Percentiles rank a stretch among this genome's conserved stretches.
Evolutionary conservation across 2,113 vertebrate species (phyloP).

Genomic region (Pungitius pungitius): DNA sequence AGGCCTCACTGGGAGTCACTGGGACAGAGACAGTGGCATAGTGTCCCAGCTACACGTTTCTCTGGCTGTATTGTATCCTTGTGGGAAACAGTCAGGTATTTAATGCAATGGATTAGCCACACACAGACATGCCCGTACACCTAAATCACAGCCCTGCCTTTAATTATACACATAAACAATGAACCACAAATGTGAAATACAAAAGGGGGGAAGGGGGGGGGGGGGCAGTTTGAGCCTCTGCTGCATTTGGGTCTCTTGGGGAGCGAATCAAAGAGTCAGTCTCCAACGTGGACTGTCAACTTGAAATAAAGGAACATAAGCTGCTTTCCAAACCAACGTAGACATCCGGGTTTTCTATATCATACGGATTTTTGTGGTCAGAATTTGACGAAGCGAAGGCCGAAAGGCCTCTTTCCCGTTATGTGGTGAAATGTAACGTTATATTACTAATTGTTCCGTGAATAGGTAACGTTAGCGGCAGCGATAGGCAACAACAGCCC

Average conservation of each 20-base stretch:
- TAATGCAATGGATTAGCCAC: not conserved
- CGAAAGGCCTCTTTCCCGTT: not conserved
- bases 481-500: too few relatives aligned
- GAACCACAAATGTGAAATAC: not conserved
- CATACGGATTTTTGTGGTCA: not conserved
- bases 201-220: not conserved
- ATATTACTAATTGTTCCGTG: too few relatives aligned
- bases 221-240: not conserved
- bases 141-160: too few relatives aligned
- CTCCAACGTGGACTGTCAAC: too few relatives aligned
- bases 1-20: not conserved
- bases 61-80: not conserved
- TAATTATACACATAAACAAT: not conserved
- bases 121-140: not conserved
- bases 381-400: not conserved
- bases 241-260: not conserved
- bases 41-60: not conserved
- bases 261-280: not conserved
- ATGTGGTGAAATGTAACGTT: too few relatives aligned
- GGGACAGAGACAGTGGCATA: not conserved
- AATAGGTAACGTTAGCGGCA: too few relatives aligned
- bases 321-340: not conserved
- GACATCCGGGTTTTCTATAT: conserved; percentile 2
- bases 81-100: not conserved
- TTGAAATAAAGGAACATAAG: not conserved